Conservation (phyloP, 2,888 invertebrate genomes). For the Heliconius ethilla region DNA sequence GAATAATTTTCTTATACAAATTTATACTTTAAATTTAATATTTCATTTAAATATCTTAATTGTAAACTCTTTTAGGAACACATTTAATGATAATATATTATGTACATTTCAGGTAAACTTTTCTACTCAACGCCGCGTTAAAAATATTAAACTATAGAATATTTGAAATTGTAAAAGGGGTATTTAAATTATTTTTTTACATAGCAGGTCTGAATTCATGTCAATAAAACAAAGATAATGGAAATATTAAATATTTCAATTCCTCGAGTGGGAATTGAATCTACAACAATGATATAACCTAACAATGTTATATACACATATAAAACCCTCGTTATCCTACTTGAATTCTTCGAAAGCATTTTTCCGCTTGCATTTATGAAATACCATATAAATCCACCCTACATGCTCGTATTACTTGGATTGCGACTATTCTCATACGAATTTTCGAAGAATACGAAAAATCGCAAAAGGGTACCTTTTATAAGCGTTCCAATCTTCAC, state of each 20-base stretch:
- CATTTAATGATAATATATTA: neutral
- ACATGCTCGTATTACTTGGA: slow-evolving; percentile 9
- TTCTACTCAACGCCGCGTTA: neutral
- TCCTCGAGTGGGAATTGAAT: too few relatives aligned
- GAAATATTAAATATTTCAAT: too few relatives aligned
- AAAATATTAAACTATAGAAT: too few relatives aligned
- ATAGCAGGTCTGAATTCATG: too few relatives aligned
- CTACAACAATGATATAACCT: neutral
- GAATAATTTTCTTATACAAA: slow-evolving; percentile 30
- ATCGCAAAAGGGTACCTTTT: slow-evolving; percentile 5
- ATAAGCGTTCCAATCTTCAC: neutral
- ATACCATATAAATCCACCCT: slow-evolving; percentile 7
- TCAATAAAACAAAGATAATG: too few relatives aligned
- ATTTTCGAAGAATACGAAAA: neutral
- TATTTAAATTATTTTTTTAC: too few relatives aligned
- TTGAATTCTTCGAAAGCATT: slow-evolving; percentile 1
- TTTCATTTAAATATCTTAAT: neutral
- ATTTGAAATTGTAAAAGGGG: too few relatives aligned
- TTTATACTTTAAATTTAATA: slow-evolving; percentile 8
- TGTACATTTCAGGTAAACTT: too few relatives aligned
- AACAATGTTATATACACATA: neutral
- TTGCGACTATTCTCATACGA: slow-evolving; percentile 24
- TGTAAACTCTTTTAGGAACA: neutral
- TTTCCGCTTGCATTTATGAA: slow-evolving; percentile 23
- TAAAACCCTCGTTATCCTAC: neutral